These are phyloP conservation scores for Neomonachus schauinslandi DNA, from an alignment of 2,113 vertebrate species.

Conservation along the genomic window DNA sequence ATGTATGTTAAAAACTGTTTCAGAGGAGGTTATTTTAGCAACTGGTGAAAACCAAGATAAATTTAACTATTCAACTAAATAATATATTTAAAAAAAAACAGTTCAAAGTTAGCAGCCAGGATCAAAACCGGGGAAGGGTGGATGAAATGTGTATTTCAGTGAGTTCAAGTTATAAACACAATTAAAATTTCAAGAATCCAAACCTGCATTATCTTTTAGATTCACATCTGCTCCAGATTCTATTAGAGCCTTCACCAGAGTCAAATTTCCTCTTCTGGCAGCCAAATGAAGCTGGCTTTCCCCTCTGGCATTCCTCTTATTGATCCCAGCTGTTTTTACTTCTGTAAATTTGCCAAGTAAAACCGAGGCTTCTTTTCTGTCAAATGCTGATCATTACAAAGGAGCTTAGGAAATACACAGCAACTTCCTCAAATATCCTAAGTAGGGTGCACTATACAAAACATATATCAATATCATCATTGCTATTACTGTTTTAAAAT, in stretches of 20 bases:
- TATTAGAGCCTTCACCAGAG: constrained; percentile 86
- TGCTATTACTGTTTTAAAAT: constrained; percentile 2
- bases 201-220: constrained; percentile 90
- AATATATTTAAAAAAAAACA: neutral
- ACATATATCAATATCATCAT: neutral
- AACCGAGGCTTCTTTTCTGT: constrained; percentile 41
- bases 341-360: constrained; percentile 35
- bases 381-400: constrained; percentile 66
- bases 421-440: constrained; percentile 32
- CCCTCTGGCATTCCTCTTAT: constrained; percentile 84
- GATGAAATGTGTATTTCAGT: neutral
- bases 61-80: constrained; percentile 30
- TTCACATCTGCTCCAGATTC: constrained; percentile 89
- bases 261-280: constrained; percentile 86
- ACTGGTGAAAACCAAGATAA: neutral
- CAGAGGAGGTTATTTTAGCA: constrained; percentile 8
- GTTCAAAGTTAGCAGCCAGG: constrained; percentile 10
- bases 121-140: neutral
- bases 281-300: constrained; percentile 89
- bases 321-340: constrained; percentile 39
- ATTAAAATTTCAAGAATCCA: constrained; percentile 70
- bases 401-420: constrained; percentile 44
- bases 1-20: neutral
- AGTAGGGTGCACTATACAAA: neutral
- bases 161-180: constrained; percentile 12